phyloP scores from a whole-genome alignment of 2,888 invertebrate genomes.

The Megamerina dolium region DNA sequence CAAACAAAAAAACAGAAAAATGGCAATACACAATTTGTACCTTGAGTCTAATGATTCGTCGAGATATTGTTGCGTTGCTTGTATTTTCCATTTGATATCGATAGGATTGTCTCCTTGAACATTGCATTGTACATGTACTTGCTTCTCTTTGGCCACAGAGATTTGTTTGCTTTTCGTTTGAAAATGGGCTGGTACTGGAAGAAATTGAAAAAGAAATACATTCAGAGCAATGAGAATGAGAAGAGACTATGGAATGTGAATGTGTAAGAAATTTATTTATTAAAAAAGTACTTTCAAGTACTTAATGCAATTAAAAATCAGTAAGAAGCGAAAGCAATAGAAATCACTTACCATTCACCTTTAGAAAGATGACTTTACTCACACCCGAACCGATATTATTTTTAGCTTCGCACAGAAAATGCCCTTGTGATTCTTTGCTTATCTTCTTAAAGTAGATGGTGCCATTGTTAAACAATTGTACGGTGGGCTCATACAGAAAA shows the following conservation, averaged over 20 bases:
- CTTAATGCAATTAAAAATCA: too few species aligned
- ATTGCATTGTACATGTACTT: slow-evolving; percentile 78
- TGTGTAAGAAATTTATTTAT: too few species aligned
- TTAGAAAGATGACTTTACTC: slow-evolving; percentile 84
- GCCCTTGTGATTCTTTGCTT: slow-evolving; percentile 81
- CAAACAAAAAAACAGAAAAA: too few species aligned
- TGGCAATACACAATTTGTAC: too few species aligned
- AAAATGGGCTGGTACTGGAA: slow-evolving; percentile 72
- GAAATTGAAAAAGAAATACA: slow-evolving; percentile 42
- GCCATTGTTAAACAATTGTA: slow-evolving; percentile 73
- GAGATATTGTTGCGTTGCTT: slow-evolving; percentile 63
- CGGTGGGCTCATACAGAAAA: slow-evolving; percentile 72
- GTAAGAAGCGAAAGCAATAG: too few species aligned
- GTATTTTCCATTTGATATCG: slow-evolving; percentile 75
- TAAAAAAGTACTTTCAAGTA: too few species aligned
- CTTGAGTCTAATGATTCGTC: slow-evolving; percentile 67
- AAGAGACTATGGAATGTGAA: too few species aligned
- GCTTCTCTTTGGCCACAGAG: slow-evolving; percentile 74
- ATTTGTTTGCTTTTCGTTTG: slow-evolving; percentile 76
- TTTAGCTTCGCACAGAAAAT: slow-evolving; percentile 88
- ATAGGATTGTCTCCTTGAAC: slow-evolving; percentile 84
- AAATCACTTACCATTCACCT: slow-evolving; percentile 76
- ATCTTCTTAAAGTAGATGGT: slow-evolving; percentile 77
- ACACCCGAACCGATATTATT: slow-evolving; percentile 87
- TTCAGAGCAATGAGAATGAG: background rate